These are phyloP conservation scores for Parnassius orleans DNA, from an alignment of 2,888 invertebrate species.

Conservation along the genomic window DNA sequence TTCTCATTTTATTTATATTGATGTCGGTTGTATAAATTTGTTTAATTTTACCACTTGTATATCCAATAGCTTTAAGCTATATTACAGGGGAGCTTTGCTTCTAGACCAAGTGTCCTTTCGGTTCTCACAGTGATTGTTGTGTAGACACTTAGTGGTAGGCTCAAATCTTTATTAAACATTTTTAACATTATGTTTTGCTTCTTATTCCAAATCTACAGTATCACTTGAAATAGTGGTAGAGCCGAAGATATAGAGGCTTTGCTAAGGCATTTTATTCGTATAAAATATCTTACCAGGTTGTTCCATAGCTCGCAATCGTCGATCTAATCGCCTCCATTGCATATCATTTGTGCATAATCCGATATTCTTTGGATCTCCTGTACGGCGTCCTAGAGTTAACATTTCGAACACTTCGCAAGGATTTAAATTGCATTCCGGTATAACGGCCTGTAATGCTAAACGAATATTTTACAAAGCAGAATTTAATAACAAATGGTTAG, in stretches of 20 bases:
- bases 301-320: constrained; percentile 84
- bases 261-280: background rate
- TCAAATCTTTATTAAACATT: too few relatives aligned
- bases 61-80: too few relatives aligned
- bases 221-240: background rate
- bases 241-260: background rate
- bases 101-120: too few relatives aligned
- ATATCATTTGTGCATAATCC: constrained; percentile 59
- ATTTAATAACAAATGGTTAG: too few relatives aligned
- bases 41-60: too few relatives aligned
- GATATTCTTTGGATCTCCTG: constrained; percentile 32
- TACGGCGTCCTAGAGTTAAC: constrained; percentile 46
- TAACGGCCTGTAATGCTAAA: constrained; percentile 39
- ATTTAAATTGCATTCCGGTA: constrained; percentile 66
- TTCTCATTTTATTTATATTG: too few relatives aligned
- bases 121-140: too few relatives aligned
- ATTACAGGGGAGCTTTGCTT: too few relatives aligned
- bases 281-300: constrained; percentile 79
- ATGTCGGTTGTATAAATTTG: too few relatives aligned
- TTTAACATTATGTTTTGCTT: too few relatives aligned
- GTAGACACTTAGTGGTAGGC: too few relatives aligned
- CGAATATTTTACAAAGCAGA: constrained; percentile 6
- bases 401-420: constrained; percentile 79
- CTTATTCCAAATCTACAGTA: too few relatives aligned
- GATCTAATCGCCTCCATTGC: constrained; percentile 80